Evolutionary conservation across 2,888 invertebrate genomes (phyloP), one percentile per base, ranked within the genome.

Genomic region (Atrina japonica): DNA sequence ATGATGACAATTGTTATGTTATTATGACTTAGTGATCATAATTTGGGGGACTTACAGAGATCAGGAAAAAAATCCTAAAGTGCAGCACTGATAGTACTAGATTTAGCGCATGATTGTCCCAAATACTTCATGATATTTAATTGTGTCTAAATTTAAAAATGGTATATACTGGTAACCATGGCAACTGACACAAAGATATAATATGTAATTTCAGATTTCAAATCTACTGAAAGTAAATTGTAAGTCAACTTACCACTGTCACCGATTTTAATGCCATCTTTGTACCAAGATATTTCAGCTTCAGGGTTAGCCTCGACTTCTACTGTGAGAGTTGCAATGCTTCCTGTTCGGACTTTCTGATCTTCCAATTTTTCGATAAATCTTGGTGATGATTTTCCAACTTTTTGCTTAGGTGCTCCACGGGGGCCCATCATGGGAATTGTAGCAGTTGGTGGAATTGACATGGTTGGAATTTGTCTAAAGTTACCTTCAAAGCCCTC

Each of bases 211-310:
- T 11, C 11, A 27, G 1, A 16, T n/a, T 11, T 11, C 2, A 29
- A 25, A 2, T 52, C 27, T 52, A n/a, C 16, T 9, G 16, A 52
- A n/a, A n/a, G n/a, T n/a, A n/a, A n/a, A n/a, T n/a, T n/a, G n/a
- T n/a, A n/a, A 11, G 35, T 49, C 21, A 18, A 59, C 71, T 30
- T 11, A 76, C 77, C 72, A 18, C 68, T 71, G n/a, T 72, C 66
- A 43, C 95, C 94, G 47, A 96, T 93, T 45, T 94, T 93, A 1
- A 96, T 95, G 82, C 94, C 94, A 80, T 96, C 95, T 88, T 96
- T 96, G 91, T 94, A 95, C 97, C 97, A 97, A 25, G 93, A 93
- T 14, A 97, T 94, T 65, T 93, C 93, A 80, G 94, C 94, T 0
- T 96, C 96, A 45, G 73, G 68, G 18, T 45, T 41, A 25, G 68